Evolutionary conservation across 2,113 vertebrate species (phyloP).

Genomic region (Indri indri): DNA sequence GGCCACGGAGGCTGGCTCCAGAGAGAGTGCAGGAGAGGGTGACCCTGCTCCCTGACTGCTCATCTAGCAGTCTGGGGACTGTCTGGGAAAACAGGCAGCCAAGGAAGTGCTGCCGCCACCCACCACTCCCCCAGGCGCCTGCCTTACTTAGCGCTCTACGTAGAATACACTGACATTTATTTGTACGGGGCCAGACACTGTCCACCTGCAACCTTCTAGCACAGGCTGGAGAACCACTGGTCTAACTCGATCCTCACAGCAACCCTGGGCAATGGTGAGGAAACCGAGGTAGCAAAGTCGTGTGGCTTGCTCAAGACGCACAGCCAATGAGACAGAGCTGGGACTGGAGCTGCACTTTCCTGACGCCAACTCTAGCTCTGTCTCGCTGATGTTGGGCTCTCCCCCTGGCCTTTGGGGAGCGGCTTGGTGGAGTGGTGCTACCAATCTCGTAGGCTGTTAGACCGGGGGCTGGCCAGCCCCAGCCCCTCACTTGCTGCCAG

Average conservation of each 20-base stretch:
- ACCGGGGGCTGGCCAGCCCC: too few species aligned
- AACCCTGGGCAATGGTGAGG: not conserved
- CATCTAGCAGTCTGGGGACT: too few species aligned
- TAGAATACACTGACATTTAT: too few species aligned
- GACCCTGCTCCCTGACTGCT: not conserved
- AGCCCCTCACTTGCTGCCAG: not conserved
- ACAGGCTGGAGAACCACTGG: not conserved
- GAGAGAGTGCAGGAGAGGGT: not conserved
- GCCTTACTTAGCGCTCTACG: not conserved
- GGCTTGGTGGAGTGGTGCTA: not conserved
- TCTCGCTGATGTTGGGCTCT: not conserved
- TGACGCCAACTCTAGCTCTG: not conserved
- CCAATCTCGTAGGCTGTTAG: not conserved
- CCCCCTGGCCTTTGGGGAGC: not conserved
- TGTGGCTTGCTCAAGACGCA: not conserved
- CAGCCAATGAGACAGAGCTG: not conserved
- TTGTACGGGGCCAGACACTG: too few species aligned
- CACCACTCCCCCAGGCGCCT: not conserved
- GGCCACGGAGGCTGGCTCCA: not conserved
- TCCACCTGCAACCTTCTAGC: not conserved
- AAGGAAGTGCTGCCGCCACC: fast-evolving
- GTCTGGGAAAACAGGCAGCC: not conserved
- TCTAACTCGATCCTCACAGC: not conserved
- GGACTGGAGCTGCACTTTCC: not conserved
- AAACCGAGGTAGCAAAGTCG: not conserved